These are phyloP conservation scores for Augiades crinisus DNA, from an alignment of 2,888 invertebrate genomes.

Conservation along the genomic window DNA sequence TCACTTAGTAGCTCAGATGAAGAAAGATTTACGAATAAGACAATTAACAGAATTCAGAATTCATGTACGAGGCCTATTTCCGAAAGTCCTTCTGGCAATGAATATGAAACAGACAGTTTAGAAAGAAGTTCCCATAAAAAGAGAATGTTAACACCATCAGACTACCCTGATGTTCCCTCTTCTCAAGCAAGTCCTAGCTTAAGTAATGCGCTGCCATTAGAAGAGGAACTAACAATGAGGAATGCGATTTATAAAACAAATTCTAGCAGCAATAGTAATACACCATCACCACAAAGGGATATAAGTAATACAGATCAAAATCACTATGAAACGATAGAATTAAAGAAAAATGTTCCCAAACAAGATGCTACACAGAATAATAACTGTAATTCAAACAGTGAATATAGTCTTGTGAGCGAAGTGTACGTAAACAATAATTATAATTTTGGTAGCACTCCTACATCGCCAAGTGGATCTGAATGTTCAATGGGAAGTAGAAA, in stretches of 20 bases:
- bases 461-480: conserved; percentile 81
- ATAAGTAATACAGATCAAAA: conserved; percentile 53
- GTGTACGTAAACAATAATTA: conserved; percentile 90
- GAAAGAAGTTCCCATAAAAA: conserved; percentile 82
- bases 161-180: conserved; percentile 83
- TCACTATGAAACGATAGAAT: conserved; percentile 68
- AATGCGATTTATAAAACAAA: conserved; percentile 86
- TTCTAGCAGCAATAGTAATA: conserved; percentile 79
- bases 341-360: conserved; percentile 44
- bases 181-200: conserved; percentile 88
- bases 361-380: conserved; percentile 31
- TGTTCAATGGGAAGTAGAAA: conserved; percentile 81
- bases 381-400: conserved; percentile 57
- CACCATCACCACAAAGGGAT: conserved; percentile 67
- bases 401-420: conserved; percentile 88
- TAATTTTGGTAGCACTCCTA: conserved; percentile 82
- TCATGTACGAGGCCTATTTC: conserved; percentile 53
- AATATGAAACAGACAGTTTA: conserved; percentile 88
- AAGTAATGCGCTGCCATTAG: conserved; percentile 87
- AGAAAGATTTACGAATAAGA: conserved; percentile 57
- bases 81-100: conserved; percentile 74
- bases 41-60: conserved; percentile 37
- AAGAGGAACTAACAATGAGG: conserved; percentile 90
- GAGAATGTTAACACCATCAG: conserved; percentile 81
- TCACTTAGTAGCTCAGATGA: conserved; percentile 69